Evolutionary conservation across 2,797 vertebrate genomes (phyloP), one percentile per base, ranked within the genome.

Genomic region (Eulemur rubriventer): DNA sequence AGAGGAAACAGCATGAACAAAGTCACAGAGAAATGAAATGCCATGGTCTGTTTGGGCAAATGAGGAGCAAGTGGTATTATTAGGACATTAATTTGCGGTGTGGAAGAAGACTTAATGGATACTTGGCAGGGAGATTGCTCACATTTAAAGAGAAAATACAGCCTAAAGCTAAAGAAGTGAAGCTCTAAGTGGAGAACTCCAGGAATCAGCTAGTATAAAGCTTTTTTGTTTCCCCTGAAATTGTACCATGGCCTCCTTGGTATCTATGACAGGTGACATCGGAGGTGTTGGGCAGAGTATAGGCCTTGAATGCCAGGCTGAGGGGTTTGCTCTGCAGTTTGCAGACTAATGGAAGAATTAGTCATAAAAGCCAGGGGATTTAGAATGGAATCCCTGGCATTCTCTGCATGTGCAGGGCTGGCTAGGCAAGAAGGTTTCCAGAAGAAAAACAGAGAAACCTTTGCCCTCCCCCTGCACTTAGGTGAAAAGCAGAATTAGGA

Each of bases 351-450:
- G 97, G 96, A 94, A 94, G 96, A 97, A 95, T 98, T 89, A 95
- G 65, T 86, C 88, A 50, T 43, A 78, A 97, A 97, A 97, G 93
- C 96, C 33, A 33, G 59, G 67, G 97, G 97, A 96, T 97, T 97
- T 97, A 97, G 97, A 96, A 97, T 94, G 97, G 97, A 97, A 97
- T 97, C 96, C 80, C 67, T 89, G 95, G 97, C 84, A 97, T 97
- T 87, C 81, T 65, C 91, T 86, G 84, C 87, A 70, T 89, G 91
- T 87, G 63, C 28, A 50, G 82, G 61, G 59, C 88, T 85, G 89
- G 93, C 89, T 79, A 84, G 82, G 89, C 72, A 83, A 88, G 75
- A 78, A 84, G 65, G 43, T 78, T 94, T 61, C 95, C 96, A 95
- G 73, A 84, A 96, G 72, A 89, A 96, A 95, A 93, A 50, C 81